These are phyloP conservation scores for Barnardius zonarius DNA, from an alignment of 2,113 vertebrate genomes.

Conservation along the genomic window DNA sequence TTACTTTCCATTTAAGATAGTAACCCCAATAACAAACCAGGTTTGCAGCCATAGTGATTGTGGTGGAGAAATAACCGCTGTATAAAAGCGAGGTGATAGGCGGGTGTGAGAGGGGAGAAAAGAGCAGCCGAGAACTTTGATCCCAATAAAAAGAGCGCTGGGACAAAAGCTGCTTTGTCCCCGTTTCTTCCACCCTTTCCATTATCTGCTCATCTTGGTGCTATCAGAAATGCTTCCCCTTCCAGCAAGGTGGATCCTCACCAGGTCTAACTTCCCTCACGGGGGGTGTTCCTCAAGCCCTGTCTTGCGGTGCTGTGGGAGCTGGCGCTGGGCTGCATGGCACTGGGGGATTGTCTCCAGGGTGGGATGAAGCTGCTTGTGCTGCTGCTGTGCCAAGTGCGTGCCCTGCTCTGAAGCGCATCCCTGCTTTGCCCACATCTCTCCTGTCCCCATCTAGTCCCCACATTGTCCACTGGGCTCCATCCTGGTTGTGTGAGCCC, in stretches of 20 bases:
- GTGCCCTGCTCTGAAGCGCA: rapidly evolving
- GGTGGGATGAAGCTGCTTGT: neutral
- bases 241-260: neutral
- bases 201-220: rapidly evolving
- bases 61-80: neutral
- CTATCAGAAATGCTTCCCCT: neutral
- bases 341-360: neutral
- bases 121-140: neutral
- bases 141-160: neutral
- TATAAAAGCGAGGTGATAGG: rapidly evolving
- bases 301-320: neutral
- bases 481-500: neutral
- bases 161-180: neutral
- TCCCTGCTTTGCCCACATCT: rapidly evolving
- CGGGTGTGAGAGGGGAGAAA: neutral
- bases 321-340: neutral
- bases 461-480: neutral
- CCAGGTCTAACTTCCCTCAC: neutral
- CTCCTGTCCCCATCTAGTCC: rapidly evolving
- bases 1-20: neutral
- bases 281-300: rapidly evolving
- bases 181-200: neutral
- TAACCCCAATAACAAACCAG: neutral
- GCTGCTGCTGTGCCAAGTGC: neutral
- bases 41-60: rapidly evolving